phyloP scores from a whole-genome alignment of 2,888 invertebrate species.

The Apodemia mormo region DNA sequence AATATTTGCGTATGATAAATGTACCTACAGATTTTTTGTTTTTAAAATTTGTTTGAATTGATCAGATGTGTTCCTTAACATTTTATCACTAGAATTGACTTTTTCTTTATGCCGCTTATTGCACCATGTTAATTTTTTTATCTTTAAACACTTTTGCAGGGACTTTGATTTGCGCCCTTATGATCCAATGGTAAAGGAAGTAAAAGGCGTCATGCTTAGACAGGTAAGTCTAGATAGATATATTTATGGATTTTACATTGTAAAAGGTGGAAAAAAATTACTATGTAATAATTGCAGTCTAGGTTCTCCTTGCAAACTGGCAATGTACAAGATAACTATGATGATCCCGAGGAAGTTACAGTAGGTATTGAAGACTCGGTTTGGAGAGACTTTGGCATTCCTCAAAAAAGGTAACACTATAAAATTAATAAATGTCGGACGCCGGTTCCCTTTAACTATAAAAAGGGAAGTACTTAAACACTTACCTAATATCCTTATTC shows the following conservation, averaged over 20 bases:
- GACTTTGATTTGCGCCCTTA: conserved; percentile 55
- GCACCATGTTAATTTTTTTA: too few species aligned
- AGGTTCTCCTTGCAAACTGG: conserved; percentile 36
- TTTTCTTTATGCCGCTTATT: too few species aligned
- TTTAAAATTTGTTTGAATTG: too few species aligned
- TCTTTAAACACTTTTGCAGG: conserved; percentile 42
- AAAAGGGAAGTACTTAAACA: too few species aligned
- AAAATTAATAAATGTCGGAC: not conserved
- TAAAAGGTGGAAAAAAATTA: not conserved
- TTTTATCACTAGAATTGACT: too few species aligned
- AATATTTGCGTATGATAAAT: too few species aligned
- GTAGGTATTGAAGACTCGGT: conserved; percentile 33
- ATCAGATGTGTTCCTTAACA: too few species aligned
- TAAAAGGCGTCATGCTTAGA: conserved; percentile 38
- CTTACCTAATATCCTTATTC: too few species aligned
- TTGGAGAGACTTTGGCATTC: conserved; percentile 34
- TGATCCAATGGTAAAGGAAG: conserved; percentile 48
- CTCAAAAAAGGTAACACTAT: not conserved
- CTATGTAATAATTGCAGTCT: conserved; percentile 31
- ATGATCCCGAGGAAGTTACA: conserved; percentile 25
- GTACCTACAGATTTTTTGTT: too few species aligned
- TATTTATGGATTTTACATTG: not conserved
- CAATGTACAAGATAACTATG: conserved; percentile 32
- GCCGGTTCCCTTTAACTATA: not conserved
- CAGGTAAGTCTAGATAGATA: conserved; percentile 42